Evolutionary conservation across 2,888 invertebrate species (phyloP), one percentile per base, ranked within the genome.

Genomic region (Nomada ferruginata): DNA sequence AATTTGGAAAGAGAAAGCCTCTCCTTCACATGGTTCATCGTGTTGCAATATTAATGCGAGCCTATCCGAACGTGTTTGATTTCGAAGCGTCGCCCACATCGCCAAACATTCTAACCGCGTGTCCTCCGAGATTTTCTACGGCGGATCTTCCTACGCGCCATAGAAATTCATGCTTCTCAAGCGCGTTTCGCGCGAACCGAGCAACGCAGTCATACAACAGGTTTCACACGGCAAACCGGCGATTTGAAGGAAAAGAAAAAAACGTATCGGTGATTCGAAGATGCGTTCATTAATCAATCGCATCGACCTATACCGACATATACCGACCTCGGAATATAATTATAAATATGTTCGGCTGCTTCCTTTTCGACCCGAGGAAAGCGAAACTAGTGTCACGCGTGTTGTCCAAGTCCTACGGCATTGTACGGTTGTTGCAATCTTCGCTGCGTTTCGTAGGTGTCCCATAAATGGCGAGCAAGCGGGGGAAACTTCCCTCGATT

Each of bases 1-100:
- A 83, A 88, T 89, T 88, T 69, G 81, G 83, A 91, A 90, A 91
- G 90, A 91, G 91, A 92, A 91, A 91, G 90, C 89, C 87, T 87
- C 76, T 87, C 82, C 79, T 85, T 85, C 82, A 71, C 82, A 78
- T 85, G 80, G 66, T 57, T 70, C 74, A 71, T 75, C 69, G 76
- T 80, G 73, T 81, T 79, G 83, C 72, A 82, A 87, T 77, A 86
- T 71, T 78, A 83, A 83, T 77, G 75, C 42, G 29, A 26, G 18
- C 15, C 13, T n/a, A 20, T 13, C 36, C 5, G 42, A 29, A 61
- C 59, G 53, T 65, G 71, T 29, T 1, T 64, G 13, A 60, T 15
- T 53, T 55, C 44, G 26, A 36, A 23, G 18, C 60, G n/a, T 3
- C 47, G 26, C 52, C 36, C 63, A 47, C 47, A 29, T 47, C 23